Base-by-base conservation (phyloP, 1,140 invertebrate species). In the Papilio dardanus region DNA sequence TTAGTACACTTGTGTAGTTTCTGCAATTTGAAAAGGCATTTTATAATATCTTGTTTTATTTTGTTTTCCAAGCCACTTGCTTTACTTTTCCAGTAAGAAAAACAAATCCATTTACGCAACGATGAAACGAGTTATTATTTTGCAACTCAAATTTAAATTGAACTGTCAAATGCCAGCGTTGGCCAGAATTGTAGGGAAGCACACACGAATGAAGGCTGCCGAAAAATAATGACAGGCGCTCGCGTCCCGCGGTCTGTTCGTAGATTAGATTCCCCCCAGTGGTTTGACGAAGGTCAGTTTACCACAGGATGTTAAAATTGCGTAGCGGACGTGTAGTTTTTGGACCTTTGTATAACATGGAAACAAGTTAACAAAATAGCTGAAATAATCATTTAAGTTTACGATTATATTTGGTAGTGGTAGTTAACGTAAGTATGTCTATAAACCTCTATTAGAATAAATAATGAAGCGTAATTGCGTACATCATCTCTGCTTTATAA, bases 251-350 rank as follows among this genome's bases (percentile, higher is more conserved):
- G 66, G 74, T 66, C 54, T 24, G 54, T 5, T 12, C 21, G 54
- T 76, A 75, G 76, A 79, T 81, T 81, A 76, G 75, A 79, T 81
- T 81, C 75, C 77, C 74, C 74, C 74, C 71, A 80, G 75, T 58
- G 69, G 76, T 77, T 78, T 75, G 71, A 67, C 50, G 58, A 65
- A 73, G 69, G 71, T 73, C 71, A 73, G 6, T 73, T 73, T 54
- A 31, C 71, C 28, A 54, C 37, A 19, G 42, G 71, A 73, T 54
- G 71, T 54, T 50, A 58, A 73, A 35, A 33, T 40, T 75, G 30
- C 21, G 58, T 75, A 28, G 33, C 71, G 66, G 42, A 46, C 33
- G 40, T 35, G n/a, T 65, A n/a, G 30, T 67, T 76, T 35, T 54
- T 54, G 50, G 50, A 24, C 19, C 21, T 54, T 54, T 54, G 21